Evolutionary conservation across 2,113 vertebrate species (phyloP).

Genomic region (Origma solitaria): DNA sequence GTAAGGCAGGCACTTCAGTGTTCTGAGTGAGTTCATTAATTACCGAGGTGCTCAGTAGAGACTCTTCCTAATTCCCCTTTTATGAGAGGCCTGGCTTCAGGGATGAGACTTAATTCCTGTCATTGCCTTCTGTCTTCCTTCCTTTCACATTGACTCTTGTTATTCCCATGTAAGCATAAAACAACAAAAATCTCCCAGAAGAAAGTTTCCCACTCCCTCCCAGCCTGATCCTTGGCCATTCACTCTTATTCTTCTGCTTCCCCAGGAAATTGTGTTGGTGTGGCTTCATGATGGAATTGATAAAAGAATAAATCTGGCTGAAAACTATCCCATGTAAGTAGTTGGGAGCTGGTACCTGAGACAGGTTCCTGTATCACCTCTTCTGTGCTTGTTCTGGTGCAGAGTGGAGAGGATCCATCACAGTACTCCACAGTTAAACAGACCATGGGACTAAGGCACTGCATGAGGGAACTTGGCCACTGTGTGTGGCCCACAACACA

Average conservation of each 20-base stretch:
- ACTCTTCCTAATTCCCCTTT: neutral
- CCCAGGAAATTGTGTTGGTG: neutral
- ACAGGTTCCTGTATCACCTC: neutral
- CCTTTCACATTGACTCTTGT: neutral
- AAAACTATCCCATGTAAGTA: neutral
- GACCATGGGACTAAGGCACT: accelerated
- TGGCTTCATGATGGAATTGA: neutral
- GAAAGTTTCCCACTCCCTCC: neutral
- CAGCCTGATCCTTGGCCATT: neutral
- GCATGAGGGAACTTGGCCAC: neutral
- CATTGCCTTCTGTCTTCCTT: neutral
- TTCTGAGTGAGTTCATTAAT: neutral
- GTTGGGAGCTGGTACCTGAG: neutral
- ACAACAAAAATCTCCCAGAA: neutral
- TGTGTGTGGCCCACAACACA: accelerated
- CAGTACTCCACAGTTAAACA: accelerated
- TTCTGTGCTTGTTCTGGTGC: neutral
- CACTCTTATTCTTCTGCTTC: neutral
- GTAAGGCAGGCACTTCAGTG: neutral
- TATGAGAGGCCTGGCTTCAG: neutral
- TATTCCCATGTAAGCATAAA: neutral
- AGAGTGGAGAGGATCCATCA: neutral
- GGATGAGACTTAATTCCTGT: neutral
- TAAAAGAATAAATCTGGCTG: neutral
- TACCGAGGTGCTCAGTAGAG: neutral